A percentile compares a stretch with the other conserved stretches of the same genome.
phyloP scores from a whole-genome alignment of 2,797 vertebrate species.

The Anomalospiza imberbis region DNA sequence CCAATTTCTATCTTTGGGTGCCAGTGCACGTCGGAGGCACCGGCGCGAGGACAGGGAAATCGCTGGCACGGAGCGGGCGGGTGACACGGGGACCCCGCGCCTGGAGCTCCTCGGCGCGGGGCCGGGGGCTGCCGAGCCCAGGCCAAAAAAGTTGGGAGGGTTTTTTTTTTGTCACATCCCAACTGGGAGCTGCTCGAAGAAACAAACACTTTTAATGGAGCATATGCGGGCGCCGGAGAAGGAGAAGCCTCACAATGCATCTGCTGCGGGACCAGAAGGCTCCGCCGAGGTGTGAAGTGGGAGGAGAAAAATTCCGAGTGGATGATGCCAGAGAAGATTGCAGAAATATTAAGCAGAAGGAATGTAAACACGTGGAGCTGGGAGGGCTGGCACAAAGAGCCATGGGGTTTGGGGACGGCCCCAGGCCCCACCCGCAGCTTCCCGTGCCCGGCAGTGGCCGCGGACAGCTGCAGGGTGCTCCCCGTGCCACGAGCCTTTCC shows the following conservation, averaged over 20 bases:
- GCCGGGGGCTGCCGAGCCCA: neutral
- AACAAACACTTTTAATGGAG: conserved; percentile 78
- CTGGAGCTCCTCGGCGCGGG: neutral
- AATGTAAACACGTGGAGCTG: conserved; percentile 8
- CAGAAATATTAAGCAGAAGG: conserved; percentile 73
- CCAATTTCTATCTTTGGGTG: neutral
- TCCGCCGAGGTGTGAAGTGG: conserved; percentile 76
- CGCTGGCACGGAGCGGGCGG: neutral
- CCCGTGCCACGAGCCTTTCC: neutral
- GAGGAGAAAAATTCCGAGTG: conserved; percentile 63
- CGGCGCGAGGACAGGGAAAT: neutral
- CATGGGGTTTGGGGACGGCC: fast-evolving
- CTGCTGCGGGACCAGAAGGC: conserved; percentile 78
- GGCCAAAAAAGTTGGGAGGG: conserved; percentile 1
- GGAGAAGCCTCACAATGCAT: conserved; percentile 75
- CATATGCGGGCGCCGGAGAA: conserved; percentile 75
- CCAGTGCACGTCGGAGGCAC: neutral
- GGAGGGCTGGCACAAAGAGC: neutral
- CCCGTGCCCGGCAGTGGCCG: too few species aligned
- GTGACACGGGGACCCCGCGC: neutral
- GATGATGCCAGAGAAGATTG: conserved; percentile 64
- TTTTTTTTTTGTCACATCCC: conserved; percentile 23
- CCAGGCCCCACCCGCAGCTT: neutral
- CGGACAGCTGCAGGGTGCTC: neutral
- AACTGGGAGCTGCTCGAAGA: conserved; percentile 70